Conservation (phyloP, 2,888 invertebrate genomes). For the Leistus spinibarbis region DNA sequence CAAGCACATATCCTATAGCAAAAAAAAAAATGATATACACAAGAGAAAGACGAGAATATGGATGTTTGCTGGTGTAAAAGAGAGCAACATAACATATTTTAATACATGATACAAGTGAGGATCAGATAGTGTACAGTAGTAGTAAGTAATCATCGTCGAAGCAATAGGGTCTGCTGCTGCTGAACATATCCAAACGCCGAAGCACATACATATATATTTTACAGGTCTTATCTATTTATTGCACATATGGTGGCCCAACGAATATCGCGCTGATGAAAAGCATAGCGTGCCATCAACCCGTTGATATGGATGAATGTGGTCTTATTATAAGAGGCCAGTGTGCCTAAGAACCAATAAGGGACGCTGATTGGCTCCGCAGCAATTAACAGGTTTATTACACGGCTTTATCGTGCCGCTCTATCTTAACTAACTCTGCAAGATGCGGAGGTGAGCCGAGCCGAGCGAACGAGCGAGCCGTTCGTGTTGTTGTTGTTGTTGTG, state of each 20-base stretch:
- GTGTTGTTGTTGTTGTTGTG: no score
- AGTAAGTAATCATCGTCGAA: no score
- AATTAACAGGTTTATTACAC: constrained; percentile 57
- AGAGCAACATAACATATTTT: neutral
- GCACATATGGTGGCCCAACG: constrained; percentile 47
- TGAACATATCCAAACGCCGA: constrained; percentile 35
- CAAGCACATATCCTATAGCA: no score
- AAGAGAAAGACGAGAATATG: no score
- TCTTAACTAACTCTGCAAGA: constrained; percentile 44
- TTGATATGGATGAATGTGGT: constrained; percentile 40
- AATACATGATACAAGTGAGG: neutral
- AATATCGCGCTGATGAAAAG: neutral
- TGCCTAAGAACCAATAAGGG: constrained; percentile 51
- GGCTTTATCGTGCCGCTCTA: constrained; percentile 55
- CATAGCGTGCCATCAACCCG: constrained; percentile 17
- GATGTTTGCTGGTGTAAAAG: no score
- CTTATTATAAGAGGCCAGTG: constrained; percentile 51
- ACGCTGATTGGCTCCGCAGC: constrained; percentile 53
- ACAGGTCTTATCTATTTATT: constrained; percentile 54
- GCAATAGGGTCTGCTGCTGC: no score
- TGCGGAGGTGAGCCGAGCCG: neutral
- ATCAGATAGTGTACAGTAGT: constrained; percentile 33
- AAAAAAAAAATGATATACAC: no score
- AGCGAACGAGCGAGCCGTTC: no score
- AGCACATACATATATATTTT: constrained; percentile 51